phyloP scores from a whole-genome alignment of 1,140 invertebrate species.

The Carcinoscorpius rotundicauda region DNA sequence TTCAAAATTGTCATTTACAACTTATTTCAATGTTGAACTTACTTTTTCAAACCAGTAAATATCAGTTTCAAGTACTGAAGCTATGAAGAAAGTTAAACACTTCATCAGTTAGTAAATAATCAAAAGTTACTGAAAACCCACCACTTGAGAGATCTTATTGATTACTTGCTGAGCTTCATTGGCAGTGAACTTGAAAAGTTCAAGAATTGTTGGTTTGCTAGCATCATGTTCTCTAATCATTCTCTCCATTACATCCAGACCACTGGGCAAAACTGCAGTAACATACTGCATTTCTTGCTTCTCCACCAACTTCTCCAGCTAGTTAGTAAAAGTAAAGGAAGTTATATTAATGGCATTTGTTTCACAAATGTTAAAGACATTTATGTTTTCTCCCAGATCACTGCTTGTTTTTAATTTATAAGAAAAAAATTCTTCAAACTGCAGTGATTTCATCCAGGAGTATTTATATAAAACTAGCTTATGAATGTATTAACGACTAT shows the following conservation, averaged over 20 bases:
- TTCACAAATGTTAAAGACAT: too few relatives aligned
- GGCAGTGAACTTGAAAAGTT: slow-evolving; percentile 45
- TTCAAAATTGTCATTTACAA: too few relatives aligned
- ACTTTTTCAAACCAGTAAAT: neutral
- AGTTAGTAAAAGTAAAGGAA: slow-evolving; percentile 14
- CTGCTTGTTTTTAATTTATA: neutral
- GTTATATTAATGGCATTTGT: neutral
- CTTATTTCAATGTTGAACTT: neutral
- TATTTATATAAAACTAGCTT: too few relatives aligned
- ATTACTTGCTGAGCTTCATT: slow-evolving; percentile 50
- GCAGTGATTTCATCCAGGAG: too few relatives aligned
- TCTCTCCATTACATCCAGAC: slow-evolving; percentile 38
- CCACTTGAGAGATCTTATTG: slow-evolving; percentile 47
- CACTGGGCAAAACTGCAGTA: slow-evolving; percentile 34
- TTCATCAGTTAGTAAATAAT: slow-evolving; percentile 2
- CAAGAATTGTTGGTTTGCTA: slow-evolving; percentile 42
- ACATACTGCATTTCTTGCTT: slow-evolving; percentile 35
- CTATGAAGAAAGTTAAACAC: neutral
- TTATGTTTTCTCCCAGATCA: neutral
- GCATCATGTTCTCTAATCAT: slow-evolving; percentile 41
- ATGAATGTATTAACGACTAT: too few relatives aligned
- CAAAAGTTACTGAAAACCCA: slow-evolving; percentile 27
- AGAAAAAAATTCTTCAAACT: too few relatives aligned
- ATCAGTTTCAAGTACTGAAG: neutral
- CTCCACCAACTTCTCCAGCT: slow-evolving; percentile 42